Conservation (phyloP, 2,888 invertebrate genomes). For the Leptinotarsa haldemani region DNA sequence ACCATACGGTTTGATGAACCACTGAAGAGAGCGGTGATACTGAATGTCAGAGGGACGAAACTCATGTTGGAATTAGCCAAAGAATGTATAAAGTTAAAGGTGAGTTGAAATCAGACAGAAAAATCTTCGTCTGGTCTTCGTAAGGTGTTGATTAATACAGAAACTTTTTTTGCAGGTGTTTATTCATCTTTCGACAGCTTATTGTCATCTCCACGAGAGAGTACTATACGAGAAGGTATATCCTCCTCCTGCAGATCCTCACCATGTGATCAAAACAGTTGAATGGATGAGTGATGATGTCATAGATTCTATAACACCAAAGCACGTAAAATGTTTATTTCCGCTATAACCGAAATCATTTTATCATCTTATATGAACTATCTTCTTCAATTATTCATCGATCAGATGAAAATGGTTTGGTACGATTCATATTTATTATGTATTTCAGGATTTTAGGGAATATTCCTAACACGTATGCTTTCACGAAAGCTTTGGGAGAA, state of each 20-base stretch:
- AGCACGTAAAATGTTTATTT: conserved; percentile 60
- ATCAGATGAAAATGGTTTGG: no score
- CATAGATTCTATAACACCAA: conserved; percentile 73
- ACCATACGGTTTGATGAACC: conserved; percentile 90
- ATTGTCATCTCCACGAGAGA: conserved; percentile 88
- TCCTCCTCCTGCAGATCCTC: conserved; percentile 82
- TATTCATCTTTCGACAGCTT: conserved; percentile 88
- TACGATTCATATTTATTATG: background rate
- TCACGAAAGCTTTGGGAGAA: conserved; percentile 93
- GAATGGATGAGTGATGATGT: conserved; percentile 84
- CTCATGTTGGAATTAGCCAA: conserved; percentile 86
- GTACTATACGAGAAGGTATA: conserved; percentile 88
- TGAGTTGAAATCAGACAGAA: conserved; percentile 55
- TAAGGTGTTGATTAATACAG: background rate
- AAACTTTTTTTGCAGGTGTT: conserved; percentile 69
- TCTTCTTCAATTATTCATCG: background rate
- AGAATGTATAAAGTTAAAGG: conserved; percentile 79
- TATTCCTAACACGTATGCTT: conserved; percentile 93
- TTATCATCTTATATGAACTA: background rate
- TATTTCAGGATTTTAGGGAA: conserved; percentile 75
- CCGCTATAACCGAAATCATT: background rate
- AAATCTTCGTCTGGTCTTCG: no score
- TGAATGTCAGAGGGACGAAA: conserved; percentile 94
- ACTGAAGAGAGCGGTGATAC: conserved; percentile 86
- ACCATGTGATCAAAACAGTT: conserved; percentile 79